Evolutionary conservation across 1,140 invertebrate genomes (phyloP).

Genomic region (Aphelenchoides fujianensis): DNA sequence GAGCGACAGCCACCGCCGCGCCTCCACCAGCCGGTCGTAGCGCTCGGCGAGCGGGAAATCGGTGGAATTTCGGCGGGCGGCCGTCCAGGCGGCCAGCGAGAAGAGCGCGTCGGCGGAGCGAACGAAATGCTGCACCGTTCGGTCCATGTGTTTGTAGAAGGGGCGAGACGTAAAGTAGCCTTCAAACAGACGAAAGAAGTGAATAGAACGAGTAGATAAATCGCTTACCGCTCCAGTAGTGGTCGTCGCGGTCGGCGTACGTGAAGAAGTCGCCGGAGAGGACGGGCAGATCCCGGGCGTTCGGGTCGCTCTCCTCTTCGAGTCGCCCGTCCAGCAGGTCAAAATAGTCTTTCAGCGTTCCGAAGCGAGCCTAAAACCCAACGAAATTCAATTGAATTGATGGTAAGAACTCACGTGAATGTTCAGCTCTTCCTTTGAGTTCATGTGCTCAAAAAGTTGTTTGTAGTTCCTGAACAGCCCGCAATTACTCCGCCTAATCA

Average conservation of each 20-base stretch:
- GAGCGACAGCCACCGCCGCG: constrained; percentile 76
- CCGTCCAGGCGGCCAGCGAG: constrained; percentile 69
- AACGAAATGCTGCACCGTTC: constrained; percentile 74
- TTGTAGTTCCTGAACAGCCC: too few relatives aligned
- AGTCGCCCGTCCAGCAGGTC: constrained; percentile 72
- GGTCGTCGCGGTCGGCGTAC: constrained; percentile 90
- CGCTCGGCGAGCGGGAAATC: constrained; percentile 63
- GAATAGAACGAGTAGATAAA: not conserved
- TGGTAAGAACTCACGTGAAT: constrained; percentile 70
- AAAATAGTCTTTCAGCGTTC: constrained; percentile 91
- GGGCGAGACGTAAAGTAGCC: constrained; percentile 91
- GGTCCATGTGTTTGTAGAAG: constrained; percentile 89
- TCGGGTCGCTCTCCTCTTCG: constrained; percentile 52
- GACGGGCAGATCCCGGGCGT: constrained; percentile 70
- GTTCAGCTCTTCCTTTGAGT: constrained; percentile 75
- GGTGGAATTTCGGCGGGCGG: not conserved
- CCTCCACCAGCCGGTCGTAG: constrained; percentile 67
- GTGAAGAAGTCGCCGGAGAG: constrained; percentile 96
- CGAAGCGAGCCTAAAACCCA: constrained; percentile 73
- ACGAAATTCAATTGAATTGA: not conserved
- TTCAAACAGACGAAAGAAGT: constrained; percentile 16
- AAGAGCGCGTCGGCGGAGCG: constrained; percentile 79
- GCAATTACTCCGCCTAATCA: too few relatives aligned
- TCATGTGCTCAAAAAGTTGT: constrained; percentile 87
- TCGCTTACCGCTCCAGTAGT: constrained; percentile 81